These are phyloP conservation scores for Drosophila jambulina DNA, from an alignment of 1,140 invertebrate species.

Conservation along the genomic window DNA sequence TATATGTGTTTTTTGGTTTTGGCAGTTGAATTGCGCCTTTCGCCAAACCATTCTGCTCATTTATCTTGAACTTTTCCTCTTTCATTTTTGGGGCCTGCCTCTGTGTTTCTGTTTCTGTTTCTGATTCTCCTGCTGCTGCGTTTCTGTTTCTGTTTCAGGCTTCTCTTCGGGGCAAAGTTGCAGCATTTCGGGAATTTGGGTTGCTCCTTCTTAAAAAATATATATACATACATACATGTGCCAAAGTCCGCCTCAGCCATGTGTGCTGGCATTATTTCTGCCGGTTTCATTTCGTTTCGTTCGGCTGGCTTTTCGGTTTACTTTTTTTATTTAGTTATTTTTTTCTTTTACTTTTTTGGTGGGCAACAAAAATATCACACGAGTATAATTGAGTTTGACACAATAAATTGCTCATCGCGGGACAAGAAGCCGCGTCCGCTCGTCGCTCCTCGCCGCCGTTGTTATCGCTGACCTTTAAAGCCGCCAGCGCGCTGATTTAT, in stretches of 20 bases:
- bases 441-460: conserved; percentile 31
- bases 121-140: conserved; percentile 30
- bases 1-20: conserved; percentile 29
- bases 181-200: conserved; percentile 80
- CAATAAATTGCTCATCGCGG: conserved; percentile 84
- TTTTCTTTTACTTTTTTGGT: conserved; percentile 30
- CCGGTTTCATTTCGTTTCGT: conserved; percentile 45
- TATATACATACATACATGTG: background rate
- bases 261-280: conserved; percentile 41
- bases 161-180: conserved; percentile 64
- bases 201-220: conserved; percentile 69
- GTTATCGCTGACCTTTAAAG: conserved; percentile 84
- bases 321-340: background rate
- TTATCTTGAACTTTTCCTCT: conserved; percentile 78
- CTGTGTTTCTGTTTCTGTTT: conserved; percentile 39
- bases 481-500: conserved; percentile 75
- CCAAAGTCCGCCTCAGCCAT: conserved; percentile 7
- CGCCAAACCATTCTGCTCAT: conserved; percentile 81
- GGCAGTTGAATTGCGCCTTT: conserved; percentile 82
- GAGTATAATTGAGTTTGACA: conserved; percentile 85
- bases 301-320: conserved; percentile 30
- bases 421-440: conserved; percentile 48
- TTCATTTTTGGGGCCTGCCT: conserved; percentile 64
- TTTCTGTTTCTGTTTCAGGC: conserved; percentile 30
- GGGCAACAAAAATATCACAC: conserved; percentile 82